A percentile compares a stretch with the other conserved stretches of the same genome.
phyloP scores from a whole-genome alignment of 2,797 vertebrate species.

The Sebastes dallii region DNA sequence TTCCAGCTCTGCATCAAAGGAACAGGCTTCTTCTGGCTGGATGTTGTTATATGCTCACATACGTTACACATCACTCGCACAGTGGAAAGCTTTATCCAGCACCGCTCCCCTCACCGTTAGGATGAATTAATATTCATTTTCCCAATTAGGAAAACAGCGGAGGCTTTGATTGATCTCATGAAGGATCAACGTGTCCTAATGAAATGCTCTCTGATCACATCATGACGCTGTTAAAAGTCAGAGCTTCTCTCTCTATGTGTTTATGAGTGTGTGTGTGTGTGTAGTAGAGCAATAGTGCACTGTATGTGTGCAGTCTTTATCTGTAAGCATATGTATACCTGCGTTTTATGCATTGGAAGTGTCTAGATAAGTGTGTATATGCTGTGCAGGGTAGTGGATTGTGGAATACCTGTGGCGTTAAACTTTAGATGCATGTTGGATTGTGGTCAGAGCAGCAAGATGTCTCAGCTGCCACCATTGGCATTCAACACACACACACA shows the following conservation, averaged over 20 bases:
- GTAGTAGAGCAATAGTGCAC: not conserved
- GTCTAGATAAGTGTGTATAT: not conserved
- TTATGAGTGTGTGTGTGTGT: not conserved
- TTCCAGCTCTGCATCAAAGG: not conserved
- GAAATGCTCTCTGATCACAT: conserved; percentile 30
- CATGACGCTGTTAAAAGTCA: not conserved
- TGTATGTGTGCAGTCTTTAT: not conserved
- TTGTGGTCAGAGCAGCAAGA: conserved; percentile 1
- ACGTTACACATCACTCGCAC: not conserved
- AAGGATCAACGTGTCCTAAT: conserved; percentile 16
- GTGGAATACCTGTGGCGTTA: conserved; percentile 11
- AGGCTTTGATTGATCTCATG: not conserved
- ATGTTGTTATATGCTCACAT: not conserved
- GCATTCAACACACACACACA: not conserved
- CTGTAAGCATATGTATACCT: not conserved
- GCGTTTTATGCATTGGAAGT: not conserved
- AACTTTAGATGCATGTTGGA: not conserved
- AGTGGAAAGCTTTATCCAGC: not conserved
- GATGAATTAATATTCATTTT: conserved; percentile 37
- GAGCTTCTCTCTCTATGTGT: not conserved
- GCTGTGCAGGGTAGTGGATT: conserved; percentile 46
- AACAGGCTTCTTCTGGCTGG: not conserved
- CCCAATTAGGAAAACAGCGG: conserved; percentile 11
- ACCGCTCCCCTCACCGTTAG: not conserved
- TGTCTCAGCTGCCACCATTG: not conserved